Evolutionary conservation across 2,113 vertebrate species (phyloP), one percentile per base, ranked within the genome.

Genomic region (Stercorarius parasiticus): DNA sequence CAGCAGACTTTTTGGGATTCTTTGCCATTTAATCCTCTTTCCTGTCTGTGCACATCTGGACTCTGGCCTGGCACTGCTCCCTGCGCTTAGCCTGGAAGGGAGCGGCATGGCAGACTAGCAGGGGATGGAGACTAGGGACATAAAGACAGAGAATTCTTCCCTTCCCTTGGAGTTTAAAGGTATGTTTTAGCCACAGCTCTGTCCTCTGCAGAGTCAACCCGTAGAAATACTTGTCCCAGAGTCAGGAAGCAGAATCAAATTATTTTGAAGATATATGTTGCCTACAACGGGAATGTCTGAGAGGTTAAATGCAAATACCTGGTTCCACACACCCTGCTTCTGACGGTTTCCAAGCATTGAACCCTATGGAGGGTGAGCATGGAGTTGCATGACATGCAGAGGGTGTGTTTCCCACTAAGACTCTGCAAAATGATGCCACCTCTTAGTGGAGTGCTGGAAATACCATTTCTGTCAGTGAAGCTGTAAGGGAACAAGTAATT

Each of bases 11-110:
- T 85, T 66, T 7, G 70, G 62, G 78, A 82, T 90, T 92, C 80
- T 93, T 87, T 89, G 83, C 73, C 21, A 43, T 86, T 80, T 91
- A 88, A 94, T 93, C 50, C 50, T 82, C 92, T 80, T 93, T 89
- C 5, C 45, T 93, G 14, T 79, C 2, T 34, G 52, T 74, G 66
- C 88, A 93, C 90, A 95, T 97, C 92, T 97, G 92, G 85, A 56
- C 43, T 62, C 77, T 89, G 80, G 66, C 69, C 74, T 92, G 95
- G 90, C 92, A 82, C 66, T 0, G 42, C 32, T 86, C 82, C 67
- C 74, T 72, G 62, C 1, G 2, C 69, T 80, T 10, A 8, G 72
- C 5, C 77, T 91, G 64, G 69, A 43, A 69, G 55, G 86, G 55
- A 82, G 36, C 26, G 53, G 62, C 69, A 61, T 12, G n/a, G 70